Base-by-base conservation (phyloP, 1,140 invertebrate genomes). In the Trichogramma pretiosum region DNA sequence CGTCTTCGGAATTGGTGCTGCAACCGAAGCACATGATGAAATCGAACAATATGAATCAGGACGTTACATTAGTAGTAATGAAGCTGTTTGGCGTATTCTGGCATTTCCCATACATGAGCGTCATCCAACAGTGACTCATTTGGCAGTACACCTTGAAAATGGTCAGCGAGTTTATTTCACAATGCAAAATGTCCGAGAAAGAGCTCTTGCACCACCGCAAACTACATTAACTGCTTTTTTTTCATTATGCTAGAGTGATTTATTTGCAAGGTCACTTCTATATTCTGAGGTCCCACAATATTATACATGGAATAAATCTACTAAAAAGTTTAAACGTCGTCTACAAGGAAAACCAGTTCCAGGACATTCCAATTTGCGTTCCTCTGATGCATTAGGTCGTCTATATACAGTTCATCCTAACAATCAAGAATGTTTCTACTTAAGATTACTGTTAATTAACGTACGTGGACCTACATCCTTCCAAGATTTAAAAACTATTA, bases 391-490 rank as follows among this genome's bases (percentile, higher is more conserved):
- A 28, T 40, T 68, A 26, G 61, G 60, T 9, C 36, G 61, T 40
- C 17, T 69, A 3, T 68, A 65, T 45, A 63, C 58, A n/a, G 52
- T 70, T 8, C 60, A 68, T 56, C 58, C 58, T 67, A 68, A 46
- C 52, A 60, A 18, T 57, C 74, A 14, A 72, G 77, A 55, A 58
- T 73, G 71, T 48, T 75, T 60, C 48, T 71, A 65, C 62, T 61
- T 74, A 45, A 63, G 66, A 21, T 50, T 76, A 40, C 48, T 75
- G 18, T 56, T 74, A 42, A 50, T 62, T 13, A 63, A 69, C 56
- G 65, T 76, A 22, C 60, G 55, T 48, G 73, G 73, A 3, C 65
- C 70, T 51, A 73, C 56, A 43, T 70, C 62, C 39, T 74, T 75
- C 52, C n/a, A 62, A 54, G 13, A 64, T 54, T 50, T 76, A 42